Conservation (phyloP, 2,113 vertebrate genomes). For the Tiliqua scincoides region DNA sequence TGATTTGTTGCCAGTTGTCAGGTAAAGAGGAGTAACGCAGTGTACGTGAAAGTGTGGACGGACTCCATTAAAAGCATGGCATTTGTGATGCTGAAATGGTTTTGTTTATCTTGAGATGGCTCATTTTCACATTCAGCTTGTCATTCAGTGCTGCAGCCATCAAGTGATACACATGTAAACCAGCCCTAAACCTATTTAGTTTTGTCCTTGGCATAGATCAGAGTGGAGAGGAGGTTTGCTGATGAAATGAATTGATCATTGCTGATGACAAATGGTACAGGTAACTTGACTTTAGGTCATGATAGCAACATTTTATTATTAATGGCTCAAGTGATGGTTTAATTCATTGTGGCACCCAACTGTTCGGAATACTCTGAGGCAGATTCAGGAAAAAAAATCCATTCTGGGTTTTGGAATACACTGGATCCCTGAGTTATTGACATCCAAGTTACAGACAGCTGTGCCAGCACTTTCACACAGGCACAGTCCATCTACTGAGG, state of each 20-base stretch:
- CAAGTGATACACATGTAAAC: background rate
- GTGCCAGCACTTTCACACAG: too few relatives aligned
- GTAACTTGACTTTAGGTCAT: background rate
- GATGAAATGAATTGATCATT: background rate
- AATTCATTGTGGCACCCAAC: background rate
- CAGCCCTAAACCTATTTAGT: background rate
- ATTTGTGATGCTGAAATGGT: background rate
- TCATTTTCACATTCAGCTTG: background rate
- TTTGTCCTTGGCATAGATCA: background rate
- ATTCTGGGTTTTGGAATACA: background rate
- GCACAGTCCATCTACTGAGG: too few relatives aligned
- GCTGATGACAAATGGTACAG: background rate
- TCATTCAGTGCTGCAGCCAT: background rate
- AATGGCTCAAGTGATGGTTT: background rate
- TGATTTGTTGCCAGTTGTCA: background rate
- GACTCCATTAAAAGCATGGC: too few relatives aligned
- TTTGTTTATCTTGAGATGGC: background rate
- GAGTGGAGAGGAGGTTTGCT: fast-evolving
- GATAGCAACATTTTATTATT: background rate
- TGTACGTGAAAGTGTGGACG: background rate
- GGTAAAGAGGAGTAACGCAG: background rate
- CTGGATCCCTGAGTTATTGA: too few relatives aligned
- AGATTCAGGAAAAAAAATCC: background rate
- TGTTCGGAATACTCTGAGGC: background rate
- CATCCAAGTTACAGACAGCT: too few relatives aligned